These are phyloP conservation scores for Parnassius orleans DNA, from an alignment of 2,888 invertebrate genomes.

Conservation along the genomic window DNA sequence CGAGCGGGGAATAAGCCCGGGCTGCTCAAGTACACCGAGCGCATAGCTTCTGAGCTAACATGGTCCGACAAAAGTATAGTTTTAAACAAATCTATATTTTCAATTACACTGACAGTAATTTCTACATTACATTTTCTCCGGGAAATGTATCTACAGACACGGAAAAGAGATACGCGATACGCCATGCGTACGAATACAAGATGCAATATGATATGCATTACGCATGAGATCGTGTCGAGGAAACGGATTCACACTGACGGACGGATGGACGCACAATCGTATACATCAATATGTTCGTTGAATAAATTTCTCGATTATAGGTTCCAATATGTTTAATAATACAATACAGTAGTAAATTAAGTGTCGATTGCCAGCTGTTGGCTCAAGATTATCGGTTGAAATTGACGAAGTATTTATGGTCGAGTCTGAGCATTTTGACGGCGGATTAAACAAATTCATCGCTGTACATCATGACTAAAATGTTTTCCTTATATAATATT, in stretches of 20 bases:
- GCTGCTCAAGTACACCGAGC: too few species aligned
- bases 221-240: slow-evolving; percentile 48
- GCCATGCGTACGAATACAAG: slow-evolving; percentile 12
- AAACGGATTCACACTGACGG: slow-evolving; percentile 49
- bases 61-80: too few species aligned
- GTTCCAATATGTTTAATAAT: too few species aligned
- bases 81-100: not conserved
- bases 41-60: too few species aligned
- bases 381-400: too few species aligned
- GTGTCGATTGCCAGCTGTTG: too few species aligned
- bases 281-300: slow-evolving; percentile 16
- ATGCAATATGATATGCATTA: slow-evolving; percentile 45
- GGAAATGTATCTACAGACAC: slow-evolving; percentile 13
- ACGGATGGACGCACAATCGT: slow-evolving; percentile 26
- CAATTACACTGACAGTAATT: slow-evolving; percentile 1
- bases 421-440: too few species aligned
- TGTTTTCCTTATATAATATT: too few species aligned
- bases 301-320: not conserved
- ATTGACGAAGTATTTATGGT: too few species aligned
- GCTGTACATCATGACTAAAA: too few species aligned
- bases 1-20: too few species aligned
- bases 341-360: not conserved
- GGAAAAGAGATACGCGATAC: slow-evolving; percentile 21
- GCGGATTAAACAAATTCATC: too few species aligned
- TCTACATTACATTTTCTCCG: slow-evolving; percentile 17